Evolutionary conservation across 2,888 invertebrate genomes (phyloP), one percentile per base, ranked within the genome.

Genomic region (Sycophila texana): DNA sequence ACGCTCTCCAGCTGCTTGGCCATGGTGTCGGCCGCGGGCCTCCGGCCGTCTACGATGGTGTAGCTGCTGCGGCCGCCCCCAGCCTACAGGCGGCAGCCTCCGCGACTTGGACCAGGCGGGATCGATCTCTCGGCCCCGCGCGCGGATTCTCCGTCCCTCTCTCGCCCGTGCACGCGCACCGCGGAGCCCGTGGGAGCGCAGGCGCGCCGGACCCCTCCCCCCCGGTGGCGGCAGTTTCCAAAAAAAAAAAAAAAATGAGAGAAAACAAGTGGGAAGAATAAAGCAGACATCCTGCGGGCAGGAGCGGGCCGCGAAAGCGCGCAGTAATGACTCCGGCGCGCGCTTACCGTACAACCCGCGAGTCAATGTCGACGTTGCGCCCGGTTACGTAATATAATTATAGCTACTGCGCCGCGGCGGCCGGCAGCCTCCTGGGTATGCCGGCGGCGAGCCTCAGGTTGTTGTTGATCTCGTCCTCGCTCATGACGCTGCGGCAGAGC

Each of bases 1-100:
- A 94, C 93, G 83, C 94, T 94, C 89, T 95, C 94, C 83, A 95
- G 92, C 86, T 94, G 93, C 87, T 94, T 94, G n/a, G 94, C 94
- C 95, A 95, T 95, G 83, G 4, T 13, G 10, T 10, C n/a, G 22
- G 7, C n/a, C 30, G n/a, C 16, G 63, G 12, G 63, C n/a, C 18
- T 10, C 30, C n/a, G 26, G 16, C 60, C n/a, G 63, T 30, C 61
- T 61, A 7, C 39, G 39, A 39, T 39, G 39, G 10, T 39, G 39
- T 39, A 39, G 39, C 39, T 10, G 39, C 10, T 39, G 10, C 39
- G 39, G 39, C 39, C 0, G 39, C 39, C 39, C 39, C 39, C 39
- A 39, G 39, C 39, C 39, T 39, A 39, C 39, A 51, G 22, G 30
- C 13, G 12, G 51, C 61, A 22, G 26, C 10, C 3, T 12, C 58